Evolutionary conservation across 92 coral and sea anemone genomes (phyloP), one percentile per base, ranked within the genome.

Genomic region (Anthopleura xanthogrammica): DNA sequence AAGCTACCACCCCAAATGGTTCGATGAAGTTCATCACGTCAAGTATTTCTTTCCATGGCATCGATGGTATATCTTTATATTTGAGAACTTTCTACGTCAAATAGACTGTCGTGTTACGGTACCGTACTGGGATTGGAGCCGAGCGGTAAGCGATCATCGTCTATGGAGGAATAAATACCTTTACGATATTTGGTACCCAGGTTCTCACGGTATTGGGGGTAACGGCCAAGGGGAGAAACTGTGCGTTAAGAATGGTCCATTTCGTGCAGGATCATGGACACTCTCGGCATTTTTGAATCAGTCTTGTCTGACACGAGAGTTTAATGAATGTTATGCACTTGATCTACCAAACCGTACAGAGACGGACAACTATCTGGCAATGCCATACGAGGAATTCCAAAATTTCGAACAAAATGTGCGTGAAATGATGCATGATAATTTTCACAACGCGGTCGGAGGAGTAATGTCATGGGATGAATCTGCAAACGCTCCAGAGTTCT

Each of bases 41-140:
- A 84, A 88, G 42, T 84, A 89, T 52, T 94, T 94, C 91, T 90
- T 94, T 77, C 95, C 98, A 0, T 94, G 98, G 98, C 98, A 94
- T 82, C 95, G 98, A 1, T 92, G 95, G 95, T 94, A 92, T 85
- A 58, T 92, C 19, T 80, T 92, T 23, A 48, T 80, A n/a, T 94
- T 94, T 78, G 98, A 94, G 79, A 94, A 94, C 71, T 80, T 94
- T 11, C 72, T 94, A 16, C 94, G 95, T 66, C 86, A 85, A 82
- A 82, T 88, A 14, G 98, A 94, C 56, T 87, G 94, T 16, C 98
- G 98, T 14, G 91, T 92, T 46, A 94, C 95, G 4, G 90, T 94
- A 22, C 98, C 98, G 10, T 94, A 90, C 66, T 94, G 98, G 98
- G 86, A 94, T 87, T 92, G 95, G 95, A 82, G 87, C 42, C 90